phyloP scores from a whole-genome alignment of 2,888 invertebrate species.

The Eremobia ochroleuca region DNA sequence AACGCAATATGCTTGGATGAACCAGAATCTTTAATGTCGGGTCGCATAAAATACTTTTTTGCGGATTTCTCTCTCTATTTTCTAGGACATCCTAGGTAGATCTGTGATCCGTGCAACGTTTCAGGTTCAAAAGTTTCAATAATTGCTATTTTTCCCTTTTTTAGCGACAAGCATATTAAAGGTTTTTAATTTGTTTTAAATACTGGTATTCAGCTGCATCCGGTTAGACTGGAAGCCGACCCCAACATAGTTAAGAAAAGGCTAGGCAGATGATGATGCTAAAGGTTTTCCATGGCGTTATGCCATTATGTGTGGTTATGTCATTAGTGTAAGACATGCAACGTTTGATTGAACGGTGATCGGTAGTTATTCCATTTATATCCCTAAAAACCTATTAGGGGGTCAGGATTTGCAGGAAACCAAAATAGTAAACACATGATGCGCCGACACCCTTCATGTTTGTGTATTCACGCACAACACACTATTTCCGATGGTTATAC shows the following conservation, averaged over 20 bases:
- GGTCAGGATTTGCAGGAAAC: constrained; percentile 1
- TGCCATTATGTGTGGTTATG: background rate
- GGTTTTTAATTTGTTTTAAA: too few species aligned
- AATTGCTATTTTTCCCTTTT: background rate
- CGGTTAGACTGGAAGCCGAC: too few species aligned
- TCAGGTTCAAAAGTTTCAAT: background rate
- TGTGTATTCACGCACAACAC: background rate
- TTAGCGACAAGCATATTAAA: background rate
- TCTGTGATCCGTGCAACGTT: constrained; percentile 33
- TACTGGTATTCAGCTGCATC: too few species aligned
- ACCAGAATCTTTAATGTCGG: constrained; percentile 76
- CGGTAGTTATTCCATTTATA: constrained; percentile 33
- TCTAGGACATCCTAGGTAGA: constrained; percentile 45
- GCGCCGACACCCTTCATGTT: background rate
- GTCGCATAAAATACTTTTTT: constrained; percentile 65
- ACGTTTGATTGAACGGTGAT: constrained; percentile 20
- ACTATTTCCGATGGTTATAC: background rate
- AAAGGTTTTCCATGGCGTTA: background rate
- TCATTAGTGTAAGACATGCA: constrained; percentile 15
- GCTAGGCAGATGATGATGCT: too few species aligned
- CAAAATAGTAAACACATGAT: background rate
- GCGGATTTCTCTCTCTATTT: constrained; percentile 56
- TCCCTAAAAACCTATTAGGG: constrained; percentile 18
- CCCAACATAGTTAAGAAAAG: too few species aligned
- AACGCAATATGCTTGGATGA: constrained; percentile 78